Percentiles rank a stretch among this genome's conserved stretches.
phyloP scores from a whole-genome alignment of 2,113 vertebrate species.

The Verasper variegatus region DNA sequence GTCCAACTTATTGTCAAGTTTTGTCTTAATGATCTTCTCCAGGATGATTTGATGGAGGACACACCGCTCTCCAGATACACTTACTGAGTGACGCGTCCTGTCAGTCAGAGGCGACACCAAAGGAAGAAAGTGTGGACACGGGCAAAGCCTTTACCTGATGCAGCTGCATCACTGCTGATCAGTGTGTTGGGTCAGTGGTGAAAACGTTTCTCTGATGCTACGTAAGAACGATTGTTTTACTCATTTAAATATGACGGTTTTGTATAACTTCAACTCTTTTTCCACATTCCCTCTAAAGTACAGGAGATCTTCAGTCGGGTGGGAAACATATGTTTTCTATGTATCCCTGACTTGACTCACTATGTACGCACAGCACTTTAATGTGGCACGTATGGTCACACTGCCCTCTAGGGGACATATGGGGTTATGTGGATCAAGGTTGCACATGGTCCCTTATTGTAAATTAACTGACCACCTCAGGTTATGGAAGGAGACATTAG shows the following conservation, averaged over 20 bases:
- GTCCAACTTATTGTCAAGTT: neutral
- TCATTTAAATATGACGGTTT: conserved; percentile 1
- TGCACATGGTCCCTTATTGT: conserved; percentile 7
- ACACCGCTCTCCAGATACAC: conserved; percentile 89
- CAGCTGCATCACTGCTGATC: conserved; percentile 9
- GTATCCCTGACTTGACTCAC: conserved; percentile 21
- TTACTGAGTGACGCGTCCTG: conserved; percentile 76
- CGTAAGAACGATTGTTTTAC: neutral
- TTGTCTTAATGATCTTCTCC: conserved; percentile 13
- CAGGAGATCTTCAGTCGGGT: conserved; percentile 24
- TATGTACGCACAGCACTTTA: conserved; percentile 61
- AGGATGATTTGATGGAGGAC: conserved; percentile 94
- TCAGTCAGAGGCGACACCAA: conserved; percentile 29
- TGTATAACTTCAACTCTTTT: conserved; percentile 21
- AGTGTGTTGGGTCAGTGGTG: conserved; percentile 4
- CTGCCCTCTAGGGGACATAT: conserved; percentile 52
- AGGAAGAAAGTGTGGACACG: conserved; percentile 11
- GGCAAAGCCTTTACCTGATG: conserved; percentile 22
- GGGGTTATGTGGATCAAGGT: conserved; percentile 36
- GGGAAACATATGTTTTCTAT: conserved; percentile 17
- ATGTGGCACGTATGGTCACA: conserved; percentile 46
- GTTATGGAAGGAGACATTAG: neutral
- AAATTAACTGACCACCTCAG: conserved; percentile 18
- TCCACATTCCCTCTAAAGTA: conserved; percentile 65
- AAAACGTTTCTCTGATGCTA: conserved; percentile 1